Conservation (phyloP, 2,797 vertebrate genomes). For the Sternarchorhynchus goeldii region DNA sequence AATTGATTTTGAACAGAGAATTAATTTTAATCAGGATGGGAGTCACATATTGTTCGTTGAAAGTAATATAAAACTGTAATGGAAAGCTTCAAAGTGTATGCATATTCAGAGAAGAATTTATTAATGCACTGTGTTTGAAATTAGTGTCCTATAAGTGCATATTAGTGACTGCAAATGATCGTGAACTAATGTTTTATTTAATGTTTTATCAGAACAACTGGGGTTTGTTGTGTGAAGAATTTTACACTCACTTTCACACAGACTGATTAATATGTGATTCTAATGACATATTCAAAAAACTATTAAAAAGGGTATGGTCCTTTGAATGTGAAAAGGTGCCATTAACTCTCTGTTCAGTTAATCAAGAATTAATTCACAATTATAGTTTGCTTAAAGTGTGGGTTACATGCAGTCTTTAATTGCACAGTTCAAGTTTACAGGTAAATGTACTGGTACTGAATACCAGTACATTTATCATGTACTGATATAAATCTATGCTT, state of each 20-base stretch:
- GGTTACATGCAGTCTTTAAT: constrained; percentile 44
- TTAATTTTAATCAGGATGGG: too few relatives aligned
- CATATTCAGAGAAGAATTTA: not conserved
- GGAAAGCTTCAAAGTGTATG: too few relatives aligned
- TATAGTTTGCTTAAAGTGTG: constrained; percentile 41
- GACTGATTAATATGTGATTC: constrained; percentile 27
- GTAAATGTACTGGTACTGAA: constrained; percentile 30
- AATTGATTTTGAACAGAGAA: too few relatives aligned
- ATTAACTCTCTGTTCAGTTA: constrained; percentile 39
- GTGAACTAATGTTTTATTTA: constrained; percentile 12
- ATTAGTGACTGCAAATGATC: not conserved
- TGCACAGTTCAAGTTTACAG: not conserved
- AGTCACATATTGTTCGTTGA: too few relatives aligned
- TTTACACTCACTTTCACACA: constrained; percentile 13
- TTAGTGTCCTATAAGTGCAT: not conserved
- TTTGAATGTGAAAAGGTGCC: constrained; percentile 44
- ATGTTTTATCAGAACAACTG: not conserved
- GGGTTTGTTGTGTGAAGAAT: not conserved
- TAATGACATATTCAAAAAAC: constrained; percentile 36
- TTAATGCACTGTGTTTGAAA: constrained; percentile 13
- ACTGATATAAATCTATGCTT: too few relatives aligned
- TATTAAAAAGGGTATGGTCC: constrained; percentile 44
- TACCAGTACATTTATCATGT: constrained; percentile 19
- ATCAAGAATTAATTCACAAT: constrained; percentile 39
- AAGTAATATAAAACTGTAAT: too few relatives aligned